Evolutionary conservation across 2,113 vertebrate genomes (phyloP), one percentile per base, ranked within the genome.

Genomic region (Picathartes gymnocephalus): DNA sequence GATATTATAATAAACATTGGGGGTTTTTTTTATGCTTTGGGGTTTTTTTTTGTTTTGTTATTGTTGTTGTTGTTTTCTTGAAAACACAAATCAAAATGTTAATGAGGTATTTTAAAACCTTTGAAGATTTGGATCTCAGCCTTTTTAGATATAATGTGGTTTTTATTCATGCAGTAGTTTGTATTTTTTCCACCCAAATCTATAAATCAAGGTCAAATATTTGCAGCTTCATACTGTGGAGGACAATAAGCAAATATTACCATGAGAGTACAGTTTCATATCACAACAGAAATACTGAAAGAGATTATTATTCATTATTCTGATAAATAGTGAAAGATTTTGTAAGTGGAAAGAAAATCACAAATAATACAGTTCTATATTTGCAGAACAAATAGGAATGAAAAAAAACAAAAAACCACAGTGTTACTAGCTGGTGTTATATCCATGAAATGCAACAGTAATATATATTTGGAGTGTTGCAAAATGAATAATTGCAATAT

Each of bases 231-330:
- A 53, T 65, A 53, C 42, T 80, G 17, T 33, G 23, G 16, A 93
- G 27, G 11, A 71, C 10, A 70, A 57, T 48, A 72, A 65, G 17
- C 18, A 88, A 86, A 17, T 20, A 57, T 83, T 80, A 48, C 21
- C 18, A 60, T 45, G 54, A 33, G 4, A 27, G 15, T 35, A 81
- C 3, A 56, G 18, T 74, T 85, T 50, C 4, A 4, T 50, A 44
- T 20, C 56, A 23, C 61, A 95, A 53, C 6, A 45, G 68, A 93
- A 93, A 73, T 78, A 61, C 23, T 90, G 39, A 77, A 91, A 62
- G 9, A 77, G 2, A 37, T 90, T 78, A 72, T 85, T 94, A 93
- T 94, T 94, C 20, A 72, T 93, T 61, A 68, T 86, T 97, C 69
- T 68, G 37, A 27, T 74, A 78, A 92, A 61, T 80, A 91, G 88